phyloP scores from a whole-genome alignment of 2,113 vertebrate genomes.

The Vulpes vulpes region DNA sequence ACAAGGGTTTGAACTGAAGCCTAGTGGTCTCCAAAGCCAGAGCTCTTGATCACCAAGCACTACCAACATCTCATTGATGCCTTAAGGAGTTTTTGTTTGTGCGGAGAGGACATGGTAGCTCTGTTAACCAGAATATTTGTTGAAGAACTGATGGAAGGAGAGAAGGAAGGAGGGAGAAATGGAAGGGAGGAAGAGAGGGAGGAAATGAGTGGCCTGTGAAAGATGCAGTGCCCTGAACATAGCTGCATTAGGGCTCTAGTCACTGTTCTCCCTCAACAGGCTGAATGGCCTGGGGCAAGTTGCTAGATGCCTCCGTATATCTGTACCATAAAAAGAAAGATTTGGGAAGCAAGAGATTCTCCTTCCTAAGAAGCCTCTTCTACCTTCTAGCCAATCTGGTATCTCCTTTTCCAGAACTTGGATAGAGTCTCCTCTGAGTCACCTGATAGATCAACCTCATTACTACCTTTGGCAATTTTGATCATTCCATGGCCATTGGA shows the following conservation, averaged over 20 bases:
- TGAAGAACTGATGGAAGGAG: neutral
- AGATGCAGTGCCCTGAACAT: accelerated
- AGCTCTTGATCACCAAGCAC: too few relatives aligned
- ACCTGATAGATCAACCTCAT: accelerated
- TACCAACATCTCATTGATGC: neutral
- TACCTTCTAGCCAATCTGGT: neutral
- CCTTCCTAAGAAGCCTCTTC: neutral
- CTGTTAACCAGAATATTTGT: neutral
- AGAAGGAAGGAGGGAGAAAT: neutral
- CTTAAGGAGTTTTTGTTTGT: neutral
- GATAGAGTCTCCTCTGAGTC: neutral
- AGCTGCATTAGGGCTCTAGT: neutral
- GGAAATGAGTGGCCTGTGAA: neutral
- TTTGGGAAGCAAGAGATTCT: neutral
- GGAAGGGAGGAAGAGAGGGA: too few relatives aligned
- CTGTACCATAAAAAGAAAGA: neutral
- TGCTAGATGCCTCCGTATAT: neutral
- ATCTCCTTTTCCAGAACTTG: neutral
- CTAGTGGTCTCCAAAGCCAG: too few relatives aligned
- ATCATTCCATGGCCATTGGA: neutral
- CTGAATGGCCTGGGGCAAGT: neutral
- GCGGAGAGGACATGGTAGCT: neutral
- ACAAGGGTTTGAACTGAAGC: neutral
- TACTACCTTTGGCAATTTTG: neutral
- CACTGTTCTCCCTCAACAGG: neutral